A percentile compares a stretch with the other conserved stretches of the same genome.
Evolutionary conservation across 2,797 vertebrate species (phyloP).

Genomic region (Tachyglossus aculeatus): DNA sequence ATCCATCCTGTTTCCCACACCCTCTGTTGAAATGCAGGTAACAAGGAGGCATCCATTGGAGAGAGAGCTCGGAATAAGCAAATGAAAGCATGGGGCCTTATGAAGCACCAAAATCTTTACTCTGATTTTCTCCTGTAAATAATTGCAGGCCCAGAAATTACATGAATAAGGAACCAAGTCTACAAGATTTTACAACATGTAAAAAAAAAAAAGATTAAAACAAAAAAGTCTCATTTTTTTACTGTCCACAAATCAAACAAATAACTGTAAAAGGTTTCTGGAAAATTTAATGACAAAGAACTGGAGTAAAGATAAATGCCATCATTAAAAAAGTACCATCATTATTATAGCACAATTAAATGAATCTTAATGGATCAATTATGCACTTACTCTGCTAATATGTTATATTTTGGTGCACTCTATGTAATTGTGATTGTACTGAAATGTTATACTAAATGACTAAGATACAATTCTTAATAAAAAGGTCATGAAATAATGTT

Average conservation of each 20-base stretch:
- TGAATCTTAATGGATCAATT: constrained; percentile 49
- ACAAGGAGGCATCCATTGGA: too few species aligned
- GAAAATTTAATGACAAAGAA: constrained; percentile 57
- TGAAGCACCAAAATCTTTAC: background rate
- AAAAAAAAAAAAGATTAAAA: constrained; percentile 29
- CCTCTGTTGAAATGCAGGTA: too few species aligned
- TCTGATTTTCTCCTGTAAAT: constrained; percentile 3
- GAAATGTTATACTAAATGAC: constrained; percentile 44
- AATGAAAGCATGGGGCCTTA: background rate
- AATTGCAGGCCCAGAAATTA: constrained; percentile 6
- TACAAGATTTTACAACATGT: constrained; percentile 31
- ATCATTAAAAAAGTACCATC: too few species aligned
- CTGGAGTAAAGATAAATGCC: too few species aligned
- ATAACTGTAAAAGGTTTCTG: constrained; percentile 49
- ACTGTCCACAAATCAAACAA: constrained; percentile 40
- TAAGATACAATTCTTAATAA: constrained; percentile 34
- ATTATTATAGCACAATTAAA: constrained; percentile 18
- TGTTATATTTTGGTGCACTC: constrained; percentile 41
- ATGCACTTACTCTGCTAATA: too few species aligned
- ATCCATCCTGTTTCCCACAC: background rate
- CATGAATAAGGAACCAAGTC: constrained; percentile 18
- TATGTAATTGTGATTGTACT: constrained; percentile 41
- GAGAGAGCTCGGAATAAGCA: background rate
- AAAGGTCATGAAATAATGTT: background rate
- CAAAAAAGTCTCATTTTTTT: constrained; percentile 47